Base-by-base conservation (phyloP, 2,888 invertebrate species). In the Stenotaenia linearis region DNA sequence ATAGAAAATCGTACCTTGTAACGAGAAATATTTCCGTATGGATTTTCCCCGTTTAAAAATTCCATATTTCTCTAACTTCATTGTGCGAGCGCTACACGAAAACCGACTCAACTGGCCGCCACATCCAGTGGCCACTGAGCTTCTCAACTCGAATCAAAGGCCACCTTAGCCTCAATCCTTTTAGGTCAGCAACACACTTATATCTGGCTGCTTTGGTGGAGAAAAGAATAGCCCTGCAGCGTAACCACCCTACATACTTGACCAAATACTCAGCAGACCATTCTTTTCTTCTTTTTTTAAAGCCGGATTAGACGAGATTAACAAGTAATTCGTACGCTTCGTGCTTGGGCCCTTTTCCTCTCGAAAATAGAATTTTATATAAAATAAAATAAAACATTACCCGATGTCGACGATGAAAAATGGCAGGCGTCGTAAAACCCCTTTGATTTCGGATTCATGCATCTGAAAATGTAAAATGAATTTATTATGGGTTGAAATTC, bases 401-500 rank as follows among this genome's bases (percentile, higher is more conserved):
- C 40, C 12, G 32, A 76, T 12, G 32, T 76, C 35, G 76, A 21
- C 5, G 76, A 25, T 23, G 76, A 32, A 76, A 76, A 76, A 76
- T 25, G 76, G n/a, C 76, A 76, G 7, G 76, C 35, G 21, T 76
- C 76, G 32, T 32, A 76, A 32, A 76, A 76, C 6, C 23, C 25
- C 28, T 4, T 21, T 21, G 76, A 76, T 32, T 32, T 76, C n/a
- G 76, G 76, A 32, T 21, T 76, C 21, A 76, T 21, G 18, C 76
- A 76, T 32, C 76, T 76, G 15, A 25, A 32, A 76, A 32, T 32
- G n/a, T 2, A 30, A 76, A 76, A 76, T 32, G n/a, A 76, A n/a
- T 40, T 12, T 40, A 40, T 40, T 40, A 56, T 56, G 23, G 6
- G n/a, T n/a, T n/a, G n/a, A n/a, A n/a, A n/a, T n/a, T n/a, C n/a